These are phyloP conservation scores for Otis tarda DNA, from an alignment of 2,113 vertebrate species.

Conservation along the genomic window DNA sequence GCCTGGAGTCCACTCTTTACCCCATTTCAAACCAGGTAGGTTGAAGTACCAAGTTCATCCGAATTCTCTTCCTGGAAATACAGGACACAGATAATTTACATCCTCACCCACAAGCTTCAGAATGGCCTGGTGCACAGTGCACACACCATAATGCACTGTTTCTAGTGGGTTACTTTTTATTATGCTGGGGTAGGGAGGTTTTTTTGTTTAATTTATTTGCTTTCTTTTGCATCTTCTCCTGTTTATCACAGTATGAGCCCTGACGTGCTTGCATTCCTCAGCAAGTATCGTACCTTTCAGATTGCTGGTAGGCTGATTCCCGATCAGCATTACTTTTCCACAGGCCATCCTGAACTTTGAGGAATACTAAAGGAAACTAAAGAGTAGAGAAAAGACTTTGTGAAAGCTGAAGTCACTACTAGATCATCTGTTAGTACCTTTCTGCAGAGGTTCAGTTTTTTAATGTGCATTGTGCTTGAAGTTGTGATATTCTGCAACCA, in stretches of 20 bases:
- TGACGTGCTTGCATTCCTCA: background rate
- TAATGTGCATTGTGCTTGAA: background rate
- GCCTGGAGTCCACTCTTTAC: slow-evolving; percentile 91
- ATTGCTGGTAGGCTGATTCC: background rate
- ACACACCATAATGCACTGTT: background rate
- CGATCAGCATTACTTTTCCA: background rate
- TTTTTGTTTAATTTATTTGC: background rate
- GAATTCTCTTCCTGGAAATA: background rate
- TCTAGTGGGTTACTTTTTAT: background rate
- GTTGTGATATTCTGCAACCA: background rate
- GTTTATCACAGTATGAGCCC: background rate
- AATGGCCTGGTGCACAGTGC: background rate
- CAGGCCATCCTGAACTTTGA: background rate
- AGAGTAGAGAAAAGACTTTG: background rate
- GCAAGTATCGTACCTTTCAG: background rate
- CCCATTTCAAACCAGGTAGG: slow-evolving; percentile 94
- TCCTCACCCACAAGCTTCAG: background rate
- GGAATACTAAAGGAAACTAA: background rate
- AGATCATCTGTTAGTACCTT: background rate
- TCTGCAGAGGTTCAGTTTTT: background rate
- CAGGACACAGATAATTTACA: background rate
- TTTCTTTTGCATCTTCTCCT: background rate
- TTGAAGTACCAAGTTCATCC: background rate
- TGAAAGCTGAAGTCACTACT: background rate
- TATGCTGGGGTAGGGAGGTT: background rate